phyloP scores from a whole-genome alignment of 1,140 invertebrate species.

The Caenorhabditis remanei region DNA sequence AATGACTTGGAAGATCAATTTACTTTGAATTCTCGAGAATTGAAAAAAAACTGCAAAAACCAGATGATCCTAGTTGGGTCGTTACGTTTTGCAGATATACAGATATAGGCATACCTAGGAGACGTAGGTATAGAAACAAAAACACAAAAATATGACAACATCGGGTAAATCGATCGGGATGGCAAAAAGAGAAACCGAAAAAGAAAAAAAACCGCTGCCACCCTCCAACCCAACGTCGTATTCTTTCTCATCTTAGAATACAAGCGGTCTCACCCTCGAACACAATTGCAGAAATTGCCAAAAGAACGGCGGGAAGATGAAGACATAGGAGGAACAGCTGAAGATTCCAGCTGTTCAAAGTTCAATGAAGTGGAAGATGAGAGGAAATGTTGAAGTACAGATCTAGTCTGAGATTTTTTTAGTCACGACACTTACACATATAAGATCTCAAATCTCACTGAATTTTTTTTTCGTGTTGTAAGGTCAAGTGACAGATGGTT shows the following conservation, averaged over 20 bases:
- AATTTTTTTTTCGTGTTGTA: neutral
- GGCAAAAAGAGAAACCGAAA: neutral
- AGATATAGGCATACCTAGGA: neutral
- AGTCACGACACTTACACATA: neutral
- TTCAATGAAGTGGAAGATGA: slow-evolving; percentile 3
- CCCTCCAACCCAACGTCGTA: too few relatives aligned
- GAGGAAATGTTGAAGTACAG: neutral
- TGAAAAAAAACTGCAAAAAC: neutral
- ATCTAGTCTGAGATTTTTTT: neutral
- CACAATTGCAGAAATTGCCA: slow-evolving; percentile 9
- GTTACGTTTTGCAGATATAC: too few relatives aligned
- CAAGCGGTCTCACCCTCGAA: slow-evolving; percentile 18
- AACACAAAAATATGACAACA: neutral
- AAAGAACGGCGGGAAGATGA: neutral
- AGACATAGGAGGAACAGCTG: slow-evolving; percentile 11
- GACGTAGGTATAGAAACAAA: neutral
- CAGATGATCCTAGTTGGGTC: too few relatives aligned
- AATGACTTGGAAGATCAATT: neutral
- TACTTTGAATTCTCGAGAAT: neutral
- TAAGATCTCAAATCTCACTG: neutral
- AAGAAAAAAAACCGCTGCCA: slow-evolving; percentile 27
- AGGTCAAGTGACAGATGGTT: slow-evolving; percentile 15
- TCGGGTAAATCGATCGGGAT: slow-evolving; percentile 1
- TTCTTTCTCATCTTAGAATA: too few relatives aligned
- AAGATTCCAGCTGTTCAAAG: slow-evolving; percentile 47